phyloP scores from a whole-genome alignment of 2,113 vertebrate genomes.

The Cichladusa arquata region DNA sequence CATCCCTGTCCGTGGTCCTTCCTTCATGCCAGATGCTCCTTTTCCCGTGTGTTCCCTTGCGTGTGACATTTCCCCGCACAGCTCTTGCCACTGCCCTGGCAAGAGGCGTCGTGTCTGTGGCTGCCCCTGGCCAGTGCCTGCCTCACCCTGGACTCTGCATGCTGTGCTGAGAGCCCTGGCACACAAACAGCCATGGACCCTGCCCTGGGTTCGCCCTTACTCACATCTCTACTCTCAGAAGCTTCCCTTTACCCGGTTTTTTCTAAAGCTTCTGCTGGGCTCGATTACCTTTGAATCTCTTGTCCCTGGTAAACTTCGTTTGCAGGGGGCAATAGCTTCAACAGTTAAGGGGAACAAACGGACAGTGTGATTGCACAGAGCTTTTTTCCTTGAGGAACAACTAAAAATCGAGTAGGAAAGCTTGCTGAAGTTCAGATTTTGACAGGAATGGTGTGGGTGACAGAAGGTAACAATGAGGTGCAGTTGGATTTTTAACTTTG shows the following conservation, averaged over 20 bases:
- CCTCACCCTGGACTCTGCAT: background rate
- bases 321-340: background rate
- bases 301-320: background rate
- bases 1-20: background rate
- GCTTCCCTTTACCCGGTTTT: background rate
- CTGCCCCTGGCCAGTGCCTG: background rate
- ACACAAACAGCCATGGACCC: background rate
- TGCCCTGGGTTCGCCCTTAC: background rate
- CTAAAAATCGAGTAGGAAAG: background rate
- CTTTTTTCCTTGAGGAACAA: background rate
- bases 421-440: background rate
- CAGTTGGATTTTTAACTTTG: background rate
- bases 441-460: background rate
- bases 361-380: conserved; percentile 14
- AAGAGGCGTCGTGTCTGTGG: background rate
- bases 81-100: background rate
- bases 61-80: background rate
- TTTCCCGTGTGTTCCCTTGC: background rate
- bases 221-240: background rate
- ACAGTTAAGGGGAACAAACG: background rate
- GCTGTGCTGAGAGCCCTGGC: background rate
- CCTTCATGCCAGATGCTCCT: background rate
- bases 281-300: background rate
- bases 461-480: background rate
- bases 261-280: background rate